Evolutionary conservation across 1,140 invertebrate species (phyloP).

Genomic region (Protaetia brevitarsis): DNA sequence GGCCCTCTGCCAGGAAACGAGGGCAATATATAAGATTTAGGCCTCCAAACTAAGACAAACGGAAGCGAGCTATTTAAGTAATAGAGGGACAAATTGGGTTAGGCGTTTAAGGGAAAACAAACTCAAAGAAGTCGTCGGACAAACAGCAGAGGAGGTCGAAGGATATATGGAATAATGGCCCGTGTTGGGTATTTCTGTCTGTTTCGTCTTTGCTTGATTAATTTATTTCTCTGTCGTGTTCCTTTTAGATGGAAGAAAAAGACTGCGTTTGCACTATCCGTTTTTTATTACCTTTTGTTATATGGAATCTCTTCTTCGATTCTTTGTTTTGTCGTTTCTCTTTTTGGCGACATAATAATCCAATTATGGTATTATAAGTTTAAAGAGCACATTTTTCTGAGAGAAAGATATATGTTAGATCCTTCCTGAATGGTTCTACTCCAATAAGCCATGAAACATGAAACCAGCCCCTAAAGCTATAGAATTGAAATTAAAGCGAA

Average conservation of each 20-base stretch:
- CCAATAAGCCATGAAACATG: too few relatives aligned
- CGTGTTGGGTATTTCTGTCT: not conserved
- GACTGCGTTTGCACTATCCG: too few relatives aligned
- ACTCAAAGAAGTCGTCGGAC: not conserved
- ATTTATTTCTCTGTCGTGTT: not conserved
- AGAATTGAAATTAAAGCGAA: too few relatives aligned
- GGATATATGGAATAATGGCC: not conserved
- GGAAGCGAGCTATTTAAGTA: slow-evolving; percentile 6
- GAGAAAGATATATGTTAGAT: too few relatives aligned
- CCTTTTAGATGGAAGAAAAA: not conserved
- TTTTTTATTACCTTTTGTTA: not conserved
- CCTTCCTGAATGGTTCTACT: too few relatives aligned
- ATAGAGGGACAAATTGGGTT: slow-evolving; percentile 14
- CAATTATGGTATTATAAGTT: too few relatives aligned
- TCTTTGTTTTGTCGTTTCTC: too few relatives aligned
- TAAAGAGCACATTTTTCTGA: too few relatives aligned
- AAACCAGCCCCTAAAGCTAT: too few relatives aligned
- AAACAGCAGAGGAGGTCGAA: not conserved
- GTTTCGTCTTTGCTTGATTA: slow-evolving; percentile 1
- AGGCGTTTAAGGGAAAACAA: slow-evolving; percentile 17
- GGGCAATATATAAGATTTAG: slow-evolving; percentile 17
- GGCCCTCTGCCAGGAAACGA: not conserved
- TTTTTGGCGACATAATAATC: too few relatives aligned
- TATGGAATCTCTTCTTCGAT: too few relatives aligned
- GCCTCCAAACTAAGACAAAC: slow-evolving; percentile 15